Base-by-base conservation (phyloP, 1,140 invertebrate genomes). In the Cryptotermes secundus region DNA sequence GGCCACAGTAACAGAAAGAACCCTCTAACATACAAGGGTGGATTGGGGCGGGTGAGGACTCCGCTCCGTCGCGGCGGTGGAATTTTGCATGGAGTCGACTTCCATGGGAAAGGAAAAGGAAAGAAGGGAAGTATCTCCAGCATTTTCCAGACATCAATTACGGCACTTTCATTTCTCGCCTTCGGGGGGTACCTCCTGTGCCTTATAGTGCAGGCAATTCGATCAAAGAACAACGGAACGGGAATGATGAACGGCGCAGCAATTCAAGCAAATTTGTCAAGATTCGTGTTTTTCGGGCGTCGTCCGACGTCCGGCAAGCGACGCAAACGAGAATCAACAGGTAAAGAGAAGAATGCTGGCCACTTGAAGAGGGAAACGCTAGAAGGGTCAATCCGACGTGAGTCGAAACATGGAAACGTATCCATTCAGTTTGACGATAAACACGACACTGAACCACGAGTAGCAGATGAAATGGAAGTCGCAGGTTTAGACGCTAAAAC, bases 141-240 rank as follows among this genome's bases (percentile, higher is more conserved):
- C 1, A 72, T 72, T 26, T 72, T 53, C 24, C 83, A 84, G 83
- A 38, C 35, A 16, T 80, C 83, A 3, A 36, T 96, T 9, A 95
- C 95, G 0, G 92, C 94, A 0, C 88, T 96, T 26, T 93, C 95
- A 0, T 96, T 96, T 88, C 88, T 96, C 4, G 95, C 95, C 0
- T 96, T 96, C 86, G 95, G 95, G 19, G 95, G 95, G 14, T 96
- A 96, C 88, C 88, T 96, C 22, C 87, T 96, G 0, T 94, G 94
- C 87, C 89, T 96, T 2, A 93, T 96, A 59, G 93, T 95, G 7
- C 92, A 93, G 85, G 93, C 94, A 0, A 92, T 95, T 14, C 59
- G 65, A 3, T 31, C 65, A 3, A 65, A 81, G 42, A 38, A 38
- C 35, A n/a, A 22, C 10, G 19, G 36, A 2, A 38, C 42, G 34